phyloP scores from a whole-genome alignment of 2,113 vertebrate species.

The Podarcis cretensis region DNA sequence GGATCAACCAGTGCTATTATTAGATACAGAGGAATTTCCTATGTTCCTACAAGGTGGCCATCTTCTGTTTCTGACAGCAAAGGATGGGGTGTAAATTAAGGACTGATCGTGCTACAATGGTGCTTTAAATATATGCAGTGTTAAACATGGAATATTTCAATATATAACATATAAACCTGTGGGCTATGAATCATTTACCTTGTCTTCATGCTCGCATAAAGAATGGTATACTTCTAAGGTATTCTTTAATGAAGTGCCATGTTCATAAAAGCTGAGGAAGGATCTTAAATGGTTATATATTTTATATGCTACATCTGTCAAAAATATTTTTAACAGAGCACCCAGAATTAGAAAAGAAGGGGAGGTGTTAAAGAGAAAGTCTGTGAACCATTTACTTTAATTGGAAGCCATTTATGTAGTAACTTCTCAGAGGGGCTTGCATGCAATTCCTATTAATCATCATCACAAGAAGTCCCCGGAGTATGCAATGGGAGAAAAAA shows the following conservation, averaged over 20 bases:
- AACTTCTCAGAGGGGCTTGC: conserved; percentile 4
- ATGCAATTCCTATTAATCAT: conserved; percentile 19
- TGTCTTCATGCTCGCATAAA: conserved; percentile 7
- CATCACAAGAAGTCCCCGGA: conserved; percentile 25
- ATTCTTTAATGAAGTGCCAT: background rate
- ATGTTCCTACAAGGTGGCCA: background rate
- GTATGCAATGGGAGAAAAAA: background rate
- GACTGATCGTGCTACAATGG: background rate
- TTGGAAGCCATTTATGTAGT: conserved; percentile 21
- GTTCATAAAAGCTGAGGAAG: background rate
- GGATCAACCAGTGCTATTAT: background rate
- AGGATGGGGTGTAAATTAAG: background rate
- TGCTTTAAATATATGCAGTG: background rate
- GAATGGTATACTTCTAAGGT: background rate
- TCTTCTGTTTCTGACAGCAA: background rate
- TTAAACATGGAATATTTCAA: background rate
- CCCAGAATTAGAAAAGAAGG: background rate
- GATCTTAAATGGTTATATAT: background rate
- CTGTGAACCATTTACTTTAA: conserved; percentile 23
- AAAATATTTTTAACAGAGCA: background rate
- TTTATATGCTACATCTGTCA: background rate
- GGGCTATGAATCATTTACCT: background rate
- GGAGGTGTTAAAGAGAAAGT: conserved; percentile 3
- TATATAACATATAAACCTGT: background rate
- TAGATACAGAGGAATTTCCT: background rate